Evolutionary conservation across 2,113 vertebrate species (phyloP).

Genomic region (Zapornia atra): DNA sequence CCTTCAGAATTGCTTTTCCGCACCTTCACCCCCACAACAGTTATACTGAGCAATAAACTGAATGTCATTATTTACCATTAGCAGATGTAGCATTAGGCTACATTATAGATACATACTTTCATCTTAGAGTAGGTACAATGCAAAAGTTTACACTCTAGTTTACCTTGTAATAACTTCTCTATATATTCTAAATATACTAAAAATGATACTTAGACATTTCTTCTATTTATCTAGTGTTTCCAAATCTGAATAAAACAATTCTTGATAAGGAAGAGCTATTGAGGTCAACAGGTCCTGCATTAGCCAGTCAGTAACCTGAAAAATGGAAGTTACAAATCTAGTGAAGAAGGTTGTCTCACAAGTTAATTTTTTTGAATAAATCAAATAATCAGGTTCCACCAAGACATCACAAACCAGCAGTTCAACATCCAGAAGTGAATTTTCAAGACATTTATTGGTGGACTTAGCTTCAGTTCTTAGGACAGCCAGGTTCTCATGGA

Average conservation of each 20-base stretch:
- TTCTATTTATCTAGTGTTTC: background rate
- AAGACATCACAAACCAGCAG: background rate
- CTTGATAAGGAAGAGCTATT: background rate
- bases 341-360: background rate
- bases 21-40: background rate
- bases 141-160: background rate
- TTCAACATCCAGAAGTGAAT: background rate
- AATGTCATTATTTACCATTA: background rate
- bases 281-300: background rate
- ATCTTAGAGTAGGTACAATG: background rate
- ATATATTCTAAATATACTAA: background rate
- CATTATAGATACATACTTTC: background rate
- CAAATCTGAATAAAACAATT: background rate
- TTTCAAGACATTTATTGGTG: background rate
- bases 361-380: background rate
- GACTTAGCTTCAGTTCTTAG: background rate
- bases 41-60: background rate
- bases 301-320: background rate
- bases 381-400: background rate
- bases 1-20: background rate
- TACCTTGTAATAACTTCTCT: background rate
- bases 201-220: background rate
- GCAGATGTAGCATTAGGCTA: background rate
- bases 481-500: background rate
- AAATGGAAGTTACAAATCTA: background rate